Base-by-base conservation (phyloP, 2,797 vertebrate species). In the Cirrhinus mrigala region DNA sequence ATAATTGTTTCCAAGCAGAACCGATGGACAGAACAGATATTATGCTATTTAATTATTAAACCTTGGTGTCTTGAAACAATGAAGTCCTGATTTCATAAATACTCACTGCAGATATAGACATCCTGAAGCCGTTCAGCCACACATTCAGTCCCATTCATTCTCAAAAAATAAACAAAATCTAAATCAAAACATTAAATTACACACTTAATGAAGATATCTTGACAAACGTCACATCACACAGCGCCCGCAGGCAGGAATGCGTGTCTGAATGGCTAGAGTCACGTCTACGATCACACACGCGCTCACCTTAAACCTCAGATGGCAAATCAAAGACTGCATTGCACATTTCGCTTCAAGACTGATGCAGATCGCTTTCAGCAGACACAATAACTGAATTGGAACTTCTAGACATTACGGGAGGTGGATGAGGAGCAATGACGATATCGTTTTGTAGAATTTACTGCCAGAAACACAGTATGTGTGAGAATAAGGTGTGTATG, bases 391-490 rank as follows among this genome's bases (percentile, higher is more conserved):
- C 66, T 70, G n/a, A 79, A 64, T 62, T 33, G 18, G 14, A 82
- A 58, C 48, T 69, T 68, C 20, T 76, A 60, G 44, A 75, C 46
- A 37, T 33, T 78, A 60, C 14, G 5, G 54, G 15, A 56, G 50
- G 7, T 37, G 64, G 10, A 69, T 2, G 78, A 50, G 60, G 60
- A 77, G 75, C 77, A 16, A 3, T 40, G 44, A 81, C 22, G 27
- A 52, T 56, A 62, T 46, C 27, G 73, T 62, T 64, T 16, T 52
- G 85, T 60, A 73, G 80, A 52, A 60, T 64, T 52, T 66, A 68
- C 56, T 66, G 62, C 24, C 78, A 58, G 86, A 85, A 78, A 86
- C 70, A 79, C 78, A 84, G 73, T 79, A 79, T 37, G 3, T 62
- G 40, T 40, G 70, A 80, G 54, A 88, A 77, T 82, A 76, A 54